A percentile compares a stretch with the other conserved stretches of the same genome.
Evolutionary conservation across 2,888 invertebrate genomes (phyloP).

Genomic region (Andrena dorsata): DNA sequence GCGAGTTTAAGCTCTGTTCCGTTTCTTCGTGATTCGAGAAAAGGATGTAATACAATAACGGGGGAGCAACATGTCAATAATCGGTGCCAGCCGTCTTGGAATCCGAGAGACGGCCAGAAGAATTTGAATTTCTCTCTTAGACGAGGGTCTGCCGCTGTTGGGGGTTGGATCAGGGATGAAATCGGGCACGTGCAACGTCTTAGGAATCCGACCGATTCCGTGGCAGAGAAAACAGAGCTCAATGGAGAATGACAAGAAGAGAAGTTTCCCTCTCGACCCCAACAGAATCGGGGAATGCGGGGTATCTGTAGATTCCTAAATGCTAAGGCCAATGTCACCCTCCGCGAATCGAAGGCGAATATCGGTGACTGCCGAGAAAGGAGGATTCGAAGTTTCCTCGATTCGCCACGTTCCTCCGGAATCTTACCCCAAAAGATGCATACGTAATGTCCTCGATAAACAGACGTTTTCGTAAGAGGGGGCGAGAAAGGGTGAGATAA

Average conservation of each 20-base stretch:
- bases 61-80: constrained; percentile 12
- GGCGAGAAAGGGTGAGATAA: background rate
- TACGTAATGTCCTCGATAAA: background rate
- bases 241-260: constrained; percentile 82
- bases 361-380: constrained; percentile 25
- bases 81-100: constrained; percentile 29
- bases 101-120: constrained; percentile 59
- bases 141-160: constrained; percentile 59
- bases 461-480: constrained; percentile 14
- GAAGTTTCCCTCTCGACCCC: constrained; percentile 52
- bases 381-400: constrained; percentile 15
- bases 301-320: constrained; percentile 81
- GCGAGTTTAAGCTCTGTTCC: too few species aligned
- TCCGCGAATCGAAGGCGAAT: constrained; percentile 73
- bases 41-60: background rate
- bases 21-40: background rate
- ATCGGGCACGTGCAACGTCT: constrained; percentile 75
- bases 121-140: constrained; percentile 65
- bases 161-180: constrained; percentile 50
- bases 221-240: constrained; percentile 82
- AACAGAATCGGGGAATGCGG: constrained; percentile 77
- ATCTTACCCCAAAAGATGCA: background rate
- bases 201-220: constrained; percentile 82
- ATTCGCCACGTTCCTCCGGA: background rate
- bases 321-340: constrained; percentile 77